These are phyloP conservation scores for Leucosticte australis DNA, from an alignment of 2,113 vertebrate species.

Conservation along the genomic window DNA sequence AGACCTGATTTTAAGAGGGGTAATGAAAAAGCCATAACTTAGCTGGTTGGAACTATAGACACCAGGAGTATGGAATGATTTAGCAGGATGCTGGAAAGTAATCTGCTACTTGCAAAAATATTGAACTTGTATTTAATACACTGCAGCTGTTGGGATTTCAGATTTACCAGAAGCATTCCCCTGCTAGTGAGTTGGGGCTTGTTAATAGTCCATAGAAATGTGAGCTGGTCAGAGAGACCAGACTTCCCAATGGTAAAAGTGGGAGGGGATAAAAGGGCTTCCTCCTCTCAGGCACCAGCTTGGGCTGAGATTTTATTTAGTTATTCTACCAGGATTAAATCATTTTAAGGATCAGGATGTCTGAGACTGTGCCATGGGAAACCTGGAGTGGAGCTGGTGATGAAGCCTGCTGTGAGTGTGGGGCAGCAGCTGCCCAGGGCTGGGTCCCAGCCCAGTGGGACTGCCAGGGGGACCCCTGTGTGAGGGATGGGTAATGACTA, in stretches of 20 bases:
- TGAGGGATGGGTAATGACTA: neutral
- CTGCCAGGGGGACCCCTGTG: neutral
- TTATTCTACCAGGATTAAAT: neutral
- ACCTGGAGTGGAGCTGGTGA: neutral
- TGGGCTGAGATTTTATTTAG: neutral
- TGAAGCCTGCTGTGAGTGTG: neutral
- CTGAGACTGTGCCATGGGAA: neutral
- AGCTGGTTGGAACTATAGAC: neutral
- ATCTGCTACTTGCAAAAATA: neutral
- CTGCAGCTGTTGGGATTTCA: neutral
- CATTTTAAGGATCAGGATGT: neutral
- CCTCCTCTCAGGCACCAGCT: neutral
- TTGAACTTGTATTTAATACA: neutral
- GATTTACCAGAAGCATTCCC: neutral
- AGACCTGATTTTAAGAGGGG: slow-evolving; percentile 23
- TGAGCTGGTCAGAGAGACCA: neutral
- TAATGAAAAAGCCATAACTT: slow-evolving; percentile 24
- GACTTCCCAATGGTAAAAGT: accelerated
- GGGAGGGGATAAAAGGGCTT: neutral
- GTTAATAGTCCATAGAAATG: neutral
- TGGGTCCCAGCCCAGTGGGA: neutral
- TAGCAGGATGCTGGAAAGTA: neutral
- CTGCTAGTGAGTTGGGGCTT: neutral
- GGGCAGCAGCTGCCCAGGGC: neutral
- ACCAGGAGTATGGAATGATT: neutral